These are phyloP conservation scores for Orchesella cincta DNA, from an alignment of 1,140 invertebrate species.

Conservation along the genomic window DNA sequence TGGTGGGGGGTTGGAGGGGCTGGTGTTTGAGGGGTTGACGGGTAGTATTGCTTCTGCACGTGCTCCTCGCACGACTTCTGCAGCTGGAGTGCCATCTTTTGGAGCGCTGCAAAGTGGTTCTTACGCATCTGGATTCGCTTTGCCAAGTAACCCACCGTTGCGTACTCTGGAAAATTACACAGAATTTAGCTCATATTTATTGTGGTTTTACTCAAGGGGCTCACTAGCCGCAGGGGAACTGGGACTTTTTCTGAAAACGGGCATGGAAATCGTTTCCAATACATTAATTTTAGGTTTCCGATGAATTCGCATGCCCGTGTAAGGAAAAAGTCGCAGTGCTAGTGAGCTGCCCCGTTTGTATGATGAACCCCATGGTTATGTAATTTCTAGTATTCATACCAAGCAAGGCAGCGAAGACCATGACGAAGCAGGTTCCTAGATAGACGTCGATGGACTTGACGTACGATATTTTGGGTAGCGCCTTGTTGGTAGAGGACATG, in stretches of 20 bases:
- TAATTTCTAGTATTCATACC: too few species aligned
- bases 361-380: too few species aligned
- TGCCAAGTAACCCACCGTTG: constrained; percentile 90
- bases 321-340: too few species aligned
- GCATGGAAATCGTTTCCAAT: too few species aligned
- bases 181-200: too few species aligned
- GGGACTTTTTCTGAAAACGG: too few species aligned
- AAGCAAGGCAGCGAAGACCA: constrained; percentile 59
- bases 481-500: constrained; percentile 66
- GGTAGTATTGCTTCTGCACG: constrained; percentile 54
- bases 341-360: too few species aligned
- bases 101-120: constrained; percentile 79
- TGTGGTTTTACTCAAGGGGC: too few species aligned
- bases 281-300: too few species aligned
- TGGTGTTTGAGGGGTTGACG: background rate
- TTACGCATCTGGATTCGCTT: constrained; percentile 93
- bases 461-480: constrained; percentile 65
- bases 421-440: constrained; percentile 63
- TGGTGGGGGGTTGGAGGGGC: background rate
- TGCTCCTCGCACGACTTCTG: constrained; percentile 62
- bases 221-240: too few species aligned
- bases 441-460: constrained; percentile 66
- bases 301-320: too few species aligned
- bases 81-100: constrained; percentile 86
- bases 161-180: too few species aligned